Percentiles rank a stretch among this genome's conserved stretches.
These are phyloP conservation scores for Oreotrochilus melanogaster DNA, from an alignment of 2,113 vertebrate genomes.

Conservation along the genomic window DNA sequence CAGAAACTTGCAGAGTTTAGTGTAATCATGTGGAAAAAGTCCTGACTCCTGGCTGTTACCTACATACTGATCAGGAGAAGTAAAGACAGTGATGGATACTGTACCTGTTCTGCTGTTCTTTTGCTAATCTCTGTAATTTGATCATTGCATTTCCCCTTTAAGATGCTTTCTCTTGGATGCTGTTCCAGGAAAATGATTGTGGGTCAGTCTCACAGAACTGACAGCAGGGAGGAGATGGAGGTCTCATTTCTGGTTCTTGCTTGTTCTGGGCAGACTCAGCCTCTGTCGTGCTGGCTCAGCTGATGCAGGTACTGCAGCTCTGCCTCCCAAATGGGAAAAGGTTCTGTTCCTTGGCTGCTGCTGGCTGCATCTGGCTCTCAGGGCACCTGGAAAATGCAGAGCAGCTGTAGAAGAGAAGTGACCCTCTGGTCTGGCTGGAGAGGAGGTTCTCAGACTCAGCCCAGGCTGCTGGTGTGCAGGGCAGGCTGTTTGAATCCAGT, in stretches of 20 bases:
- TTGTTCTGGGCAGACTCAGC: not conserved
- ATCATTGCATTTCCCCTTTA: accelerated
- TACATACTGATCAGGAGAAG: accelerated
- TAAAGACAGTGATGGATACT: accelerated
- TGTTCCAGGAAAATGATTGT: accelerated
- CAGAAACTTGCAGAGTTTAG: not conserved
- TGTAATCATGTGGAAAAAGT: accelerated
- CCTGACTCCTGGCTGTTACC: not conserved
- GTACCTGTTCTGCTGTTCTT: accelerated
- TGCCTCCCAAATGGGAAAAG: not conserved
- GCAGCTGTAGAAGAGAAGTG: accelerated
- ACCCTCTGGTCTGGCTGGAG: not conserved
- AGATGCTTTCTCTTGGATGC: not conserved
- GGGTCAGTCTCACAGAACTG: not conserved
- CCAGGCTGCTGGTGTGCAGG: accelerated
- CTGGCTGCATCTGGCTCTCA: not conserved
- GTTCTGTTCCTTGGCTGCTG: not conserved
- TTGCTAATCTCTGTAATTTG: not conserved
- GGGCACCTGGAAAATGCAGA: not conserved
- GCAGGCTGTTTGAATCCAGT: not conserved
- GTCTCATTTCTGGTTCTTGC: not conserved
- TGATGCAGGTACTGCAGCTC: accelerated
- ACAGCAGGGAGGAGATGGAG: accelerated
- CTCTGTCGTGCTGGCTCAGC: accelerated
- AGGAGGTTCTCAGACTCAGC: not conserved